These are phyloP conservation scores for Virgularia gustaviana DNA, from an alignment of 92 coral and sea anemone species.

Conservation along the genomic window DNA sequence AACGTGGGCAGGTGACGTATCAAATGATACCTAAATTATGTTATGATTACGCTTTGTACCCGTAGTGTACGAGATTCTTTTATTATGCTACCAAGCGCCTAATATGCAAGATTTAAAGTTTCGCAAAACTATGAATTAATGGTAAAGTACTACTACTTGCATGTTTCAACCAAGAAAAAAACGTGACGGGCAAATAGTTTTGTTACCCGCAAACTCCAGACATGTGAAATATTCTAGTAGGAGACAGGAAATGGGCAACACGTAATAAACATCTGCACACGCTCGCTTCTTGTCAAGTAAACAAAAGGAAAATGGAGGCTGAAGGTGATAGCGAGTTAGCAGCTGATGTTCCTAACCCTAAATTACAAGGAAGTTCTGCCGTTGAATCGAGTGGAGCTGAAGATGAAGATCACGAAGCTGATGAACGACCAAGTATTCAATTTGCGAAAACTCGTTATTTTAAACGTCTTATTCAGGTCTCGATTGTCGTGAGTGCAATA, in stretches of 20 bases:
- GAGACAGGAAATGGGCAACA: constrained; percentile 32
- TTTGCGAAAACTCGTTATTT: constrained; percentile 94
- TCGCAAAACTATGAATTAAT: too few species aligned
- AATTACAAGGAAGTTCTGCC: neutral
- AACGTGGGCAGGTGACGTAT: constrained; percentile 25
- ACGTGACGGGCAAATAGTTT: neutral
- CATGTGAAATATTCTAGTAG: neutral
- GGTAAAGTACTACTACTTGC: neutral
- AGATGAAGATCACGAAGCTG: constrained; percentile 86
- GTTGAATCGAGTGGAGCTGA: constrained; percentile 77
- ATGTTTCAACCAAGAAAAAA: neutral
- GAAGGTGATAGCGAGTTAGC: constrained; percentile 35
- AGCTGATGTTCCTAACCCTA: constrained; percentile 32
- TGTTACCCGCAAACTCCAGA: too few species aligned
- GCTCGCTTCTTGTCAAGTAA: constrained; percentile 39
- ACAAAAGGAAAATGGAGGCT: constrained; percentile 41
- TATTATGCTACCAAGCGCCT: neutral
- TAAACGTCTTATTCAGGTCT: constrained; percentile 89
- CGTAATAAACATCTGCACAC: constrained; percentile 28
- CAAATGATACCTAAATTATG: neutral
- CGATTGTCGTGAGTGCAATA: constrained; percentile 77
- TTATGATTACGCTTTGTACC: neutral
- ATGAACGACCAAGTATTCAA: constrained; percentile 65
- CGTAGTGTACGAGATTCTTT: neutral
- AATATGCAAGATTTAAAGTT: too few species aligned